Base-by-base conservation (phyloP, 2,888 invertebrate species). In the Platerodrilus igneus region DNA sequence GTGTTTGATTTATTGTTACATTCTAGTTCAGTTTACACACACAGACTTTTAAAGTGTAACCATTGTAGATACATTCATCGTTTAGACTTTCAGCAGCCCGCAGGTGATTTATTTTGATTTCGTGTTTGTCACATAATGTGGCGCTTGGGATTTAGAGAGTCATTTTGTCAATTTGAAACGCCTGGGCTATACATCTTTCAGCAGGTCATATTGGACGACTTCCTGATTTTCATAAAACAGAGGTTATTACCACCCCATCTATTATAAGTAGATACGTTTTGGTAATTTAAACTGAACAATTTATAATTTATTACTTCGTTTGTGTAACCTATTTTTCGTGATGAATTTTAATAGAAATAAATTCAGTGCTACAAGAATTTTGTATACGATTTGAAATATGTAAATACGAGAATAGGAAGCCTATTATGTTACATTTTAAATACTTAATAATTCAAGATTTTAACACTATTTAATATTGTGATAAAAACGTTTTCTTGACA, bases 91-190 rank as follows among this genome's bases (percentile, higher is more conserved):
- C 34, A 17, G 29, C 25, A 34, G 38, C 22, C 34, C 15, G 27
- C 9, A 18, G 23, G 25, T 44, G 44, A 44, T 44, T 44, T 40
- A 44, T 44, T 33, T 33, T 36, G 37, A 36, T 44, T 40, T 39
- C 21, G 3, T 31, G 32, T 37, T 40, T 33, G 40, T 40, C 44
- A 37, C 36, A 34, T 44, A 40, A 44, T 44, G 44, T 44, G 44
- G 44, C 40, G 44, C 44, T 44, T 36, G 39, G 44, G 40, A 40
- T 39, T 40, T 40, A 36, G 26, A 40, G 40, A 41, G 45, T 46
- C 45, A 43, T 46, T 46, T 48, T 43, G 47, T 47, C 47, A 47
- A 47, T 47, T 40, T 35, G 15, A 38, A 36, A 36, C 37, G 45
- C 37, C 45, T 30, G 26, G 36, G 32, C 37, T 42, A 47, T 49